These are phyloP conservation scores for Pitta sordida DNA, from an alignment of 2,113 vertebrate species.

Conservation along the genomic window DNA sequence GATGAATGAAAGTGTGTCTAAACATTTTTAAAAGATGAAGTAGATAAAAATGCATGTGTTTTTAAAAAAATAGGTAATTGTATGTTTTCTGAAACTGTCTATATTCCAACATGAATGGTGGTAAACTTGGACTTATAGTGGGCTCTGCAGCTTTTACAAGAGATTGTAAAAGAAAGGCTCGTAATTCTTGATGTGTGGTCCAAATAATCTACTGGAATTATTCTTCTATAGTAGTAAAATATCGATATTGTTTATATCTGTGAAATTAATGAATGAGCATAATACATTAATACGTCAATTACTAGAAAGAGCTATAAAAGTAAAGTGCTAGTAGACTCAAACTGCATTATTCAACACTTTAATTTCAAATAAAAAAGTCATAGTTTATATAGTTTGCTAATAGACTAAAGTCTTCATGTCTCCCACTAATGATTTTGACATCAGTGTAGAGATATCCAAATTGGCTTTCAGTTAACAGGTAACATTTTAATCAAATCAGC, in stretches of 20 bases:
- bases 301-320: not conserved
- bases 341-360: not conserved
- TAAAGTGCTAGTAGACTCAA: conserved; percentile 23
- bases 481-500: not conserved
- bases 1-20: not conserved
- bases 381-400: not conserved
- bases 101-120: not conserved
- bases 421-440: not conserved
- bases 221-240: not conserved
- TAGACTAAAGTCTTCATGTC: not conserved
- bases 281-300: not conserved
- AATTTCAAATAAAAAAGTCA: not conserved
- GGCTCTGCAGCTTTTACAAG: not conserved
- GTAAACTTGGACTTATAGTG: not conserved
- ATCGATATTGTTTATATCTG: not conserved
- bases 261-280: not conserved
- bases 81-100: not conserved
- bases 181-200: not conserved
- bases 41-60: not conserved
- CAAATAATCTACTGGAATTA: not conserved
- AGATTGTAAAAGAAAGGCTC: not conserved
- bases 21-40: not conserved
- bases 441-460: not conserved
- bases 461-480: not conserved
- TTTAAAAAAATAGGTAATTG: not conserved